phyloP scores from a whole-genome alignment of 2,888 invertebrate genomes.

The Notocelia uddmanniana region DNA sequence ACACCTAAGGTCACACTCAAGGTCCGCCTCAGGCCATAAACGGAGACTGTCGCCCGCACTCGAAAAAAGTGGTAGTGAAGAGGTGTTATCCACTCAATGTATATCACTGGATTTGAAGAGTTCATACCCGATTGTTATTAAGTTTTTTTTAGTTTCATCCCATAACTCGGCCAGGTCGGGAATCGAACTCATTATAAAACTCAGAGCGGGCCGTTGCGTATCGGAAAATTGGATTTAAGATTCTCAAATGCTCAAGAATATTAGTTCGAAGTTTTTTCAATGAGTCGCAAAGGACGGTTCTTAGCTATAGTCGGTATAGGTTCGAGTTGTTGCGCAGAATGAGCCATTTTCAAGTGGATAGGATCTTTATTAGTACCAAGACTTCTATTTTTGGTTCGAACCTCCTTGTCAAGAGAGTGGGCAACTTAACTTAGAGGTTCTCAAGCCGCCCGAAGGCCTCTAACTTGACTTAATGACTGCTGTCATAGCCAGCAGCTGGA shows the following conservation, averaged over 20 bases:
- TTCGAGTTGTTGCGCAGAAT: neutral
- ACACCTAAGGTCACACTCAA: too few species aligned
- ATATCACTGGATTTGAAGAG: conserved; percentile 18
- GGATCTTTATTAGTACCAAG: neutral
- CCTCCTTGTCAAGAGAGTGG: too few species aligned
- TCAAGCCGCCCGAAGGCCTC: too few species aligned
- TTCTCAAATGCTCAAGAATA: conserved; percentile 33
- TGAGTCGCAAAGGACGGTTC: conserved; percentile 13
- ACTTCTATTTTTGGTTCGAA: neutral
- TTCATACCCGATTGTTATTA: conserved; percentile 40
- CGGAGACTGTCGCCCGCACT: too few species aligned
- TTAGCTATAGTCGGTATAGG: neutral
- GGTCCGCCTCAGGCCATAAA: too few species aligned
- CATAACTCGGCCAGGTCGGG: conserved; percentile 23
- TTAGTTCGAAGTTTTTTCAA: conserved; percentile 42
- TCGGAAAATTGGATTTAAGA: conserved; percentile 43
- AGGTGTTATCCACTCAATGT: conserved; percentile 23
- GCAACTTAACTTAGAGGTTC: too few species aligned
- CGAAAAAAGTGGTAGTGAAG: too few species aligned
- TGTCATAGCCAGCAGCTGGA: too few species aligned
- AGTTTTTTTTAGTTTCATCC: conserved; percentile 45
- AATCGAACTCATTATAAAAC: conserved; percentile 42
- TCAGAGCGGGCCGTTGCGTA: conserved; percentile 33
- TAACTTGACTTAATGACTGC: too few species aligned
- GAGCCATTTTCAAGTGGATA: neutral